Evolutionary conservation across 2,113 vertebrate species (phyloP).

Genomic region (Poeciliopsis retropinna): DNA sequence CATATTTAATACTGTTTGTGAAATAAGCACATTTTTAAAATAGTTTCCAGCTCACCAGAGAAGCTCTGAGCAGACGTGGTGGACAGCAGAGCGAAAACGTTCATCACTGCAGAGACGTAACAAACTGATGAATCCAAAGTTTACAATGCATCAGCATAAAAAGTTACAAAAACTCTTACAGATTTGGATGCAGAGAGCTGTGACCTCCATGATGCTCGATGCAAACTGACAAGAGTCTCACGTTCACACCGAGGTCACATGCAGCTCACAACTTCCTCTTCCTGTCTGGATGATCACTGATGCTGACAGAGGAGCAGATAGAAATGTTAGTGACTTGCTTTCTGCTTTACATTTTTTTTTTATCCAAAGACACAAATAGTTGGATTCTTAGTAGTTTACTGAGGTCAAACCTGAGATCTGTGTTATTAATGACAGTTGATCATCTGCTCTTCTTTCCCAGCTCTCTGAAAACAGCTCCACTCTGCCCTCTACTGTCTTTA

Average conservation of each 20-base stretch:
- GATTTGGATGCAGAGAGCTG: not conserved
- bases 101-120: not conserved
- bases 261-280: not conserved
- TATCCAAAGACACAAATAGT: no score
- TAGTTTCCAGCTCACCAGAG: not conserved
- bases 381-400: no score
- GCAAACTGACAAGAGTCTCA: not conserved
- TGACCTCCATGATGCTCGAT: conserved; percentile 4
- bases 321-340: no score
- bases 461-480: no score
- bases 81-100: not conserved
- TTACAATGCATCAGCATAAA: no score
- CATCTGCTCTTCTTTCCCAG: no score
- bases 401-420: no score
- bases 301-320: not conserved
- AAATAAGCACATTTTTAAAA: not conserved
- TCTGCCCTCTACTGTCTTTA: no score
- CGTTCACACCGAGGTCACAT: no score
- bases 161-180: conserved; percentile 4
- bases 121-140: not conserved
- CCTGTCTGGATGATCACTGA: not conserved
- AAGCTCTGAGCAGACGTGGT: not conserved
- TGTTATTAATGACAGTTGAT: no score
- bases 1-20: no score
- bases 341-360: no score